Conservation (phyloP, 2,113 vertebrate genomes). For the Cyanocitta stelleri region DNA sequence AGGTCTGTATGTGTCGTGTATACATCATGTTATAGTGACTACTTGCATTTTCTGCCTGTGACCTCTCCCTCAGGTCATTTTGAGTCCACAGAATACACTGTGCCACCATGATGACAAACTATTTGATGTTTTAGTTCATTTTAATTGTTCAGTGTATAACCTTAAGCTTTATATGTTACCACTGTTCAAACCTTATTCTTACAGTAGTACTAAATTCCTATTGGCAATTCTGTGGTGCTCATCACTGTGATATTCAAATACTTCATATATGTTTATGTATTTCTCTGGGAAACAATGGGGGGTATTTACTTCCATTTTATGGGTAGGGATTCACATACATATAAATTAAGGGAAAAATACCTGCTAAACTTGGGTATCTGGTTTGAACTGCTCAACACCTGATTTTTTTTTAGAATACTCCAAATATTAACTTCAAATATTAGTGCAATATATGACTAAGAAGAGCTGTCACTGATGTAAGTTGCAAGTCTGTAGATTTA, state of each 20-base stretch:
- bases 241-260: neutral
- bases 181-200: neutral
- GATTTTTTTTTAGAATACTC: neutral
- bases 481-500: neutral
- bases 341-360: neutral
- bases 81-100: neutral
- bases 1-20: neutral
- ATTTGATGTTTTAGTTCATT: neutral
- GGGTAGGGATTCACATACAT: neutral
- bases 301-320: neutral
- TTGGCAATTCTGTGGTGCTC: neutral
- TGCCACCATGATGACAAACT: neutral
- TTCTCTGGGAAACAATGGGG: neutral
- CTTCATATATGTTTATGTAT: neutral
- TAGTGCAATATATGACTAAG: neutral
- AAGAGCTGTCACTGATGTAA: neutral
- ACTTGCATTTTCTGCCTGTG: neutral
- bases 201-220: neutral
- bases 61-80: neutral
- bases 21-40: neutral
- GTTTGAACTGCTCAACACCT: neutral
- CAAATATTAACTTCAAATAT: neutral
- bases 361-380: neutral
- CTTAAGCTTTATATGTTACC: neutral
- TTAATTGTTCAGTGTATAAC: neutral